phyloP scores from a whole-genome alignment of 37 sponge, comb jelly and placozoan species.

The Dysidea cf. avara region DNA sequence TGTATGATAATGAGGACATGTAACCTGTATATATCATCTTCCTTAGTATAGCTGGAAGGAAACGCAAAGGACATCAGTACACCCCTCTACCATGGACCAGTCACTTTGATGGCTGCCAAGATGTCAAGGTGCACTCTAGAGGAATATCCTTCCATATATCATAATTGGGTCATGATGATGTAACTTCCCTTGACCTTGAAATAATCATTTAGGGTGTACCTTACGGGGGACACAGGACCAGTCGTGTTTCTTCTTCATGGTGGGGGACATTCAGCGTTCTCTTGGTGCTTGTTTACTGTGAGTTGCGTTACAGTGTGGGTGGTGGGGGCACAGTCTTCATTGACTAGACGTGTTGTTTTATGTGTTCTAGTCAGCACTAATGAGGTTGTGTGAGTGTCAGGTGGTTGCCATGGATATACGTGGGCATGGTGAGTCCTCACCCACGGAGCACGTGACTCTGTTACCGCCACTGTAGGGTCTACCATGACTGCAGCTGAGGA shows the following conservation, averaged over 20 bases:
- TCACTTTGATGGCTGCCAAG: slow-evolving; percentile 63
- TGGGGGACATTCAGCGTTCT: slow-evolving; percentile 95
- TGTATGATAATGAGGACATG: too few relatives aligned
- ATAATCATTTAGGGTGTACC: slow-evolving; percentile 81
- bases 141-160: slow-evolving; percentile 54
- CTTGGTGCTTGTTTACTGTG: slow-evolving; percentile 91
- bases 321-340: not conserved
- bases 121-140: slow-evolving; percentile 39
- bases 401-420: slow-evolving; percentile 79
- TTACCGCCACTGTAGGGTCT: not conserved
- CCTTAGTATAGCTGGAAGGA: not conserved
- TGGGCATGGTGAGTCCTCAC: slow-evolving; percentile 64
- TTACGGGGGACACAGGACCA: slow-evolving; percentile 75
- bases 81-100: slow-evolving; percentile 76
- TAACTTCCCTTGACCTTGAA: not conserved
- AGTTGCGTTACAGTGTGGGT: slow-evolving; percentile 21
- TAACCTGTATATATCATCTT: not conserved
- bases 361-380: slow-evolving; percentile 31
- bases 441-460: not conserved
- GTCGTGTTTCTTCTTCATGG: slow-evolving; percentile 90
- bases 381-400: slow-evolving; percentile 41
- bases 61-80: slow-evolving; percentile 42
- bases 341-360: not conserved
- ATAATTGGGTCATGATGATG: not conserved
- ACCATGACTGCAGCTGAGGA: slow-evolving; percentile 42